Conservation (phyloP, 2,113 vertebrate species). For the Procapra przewalskii region DNA sequence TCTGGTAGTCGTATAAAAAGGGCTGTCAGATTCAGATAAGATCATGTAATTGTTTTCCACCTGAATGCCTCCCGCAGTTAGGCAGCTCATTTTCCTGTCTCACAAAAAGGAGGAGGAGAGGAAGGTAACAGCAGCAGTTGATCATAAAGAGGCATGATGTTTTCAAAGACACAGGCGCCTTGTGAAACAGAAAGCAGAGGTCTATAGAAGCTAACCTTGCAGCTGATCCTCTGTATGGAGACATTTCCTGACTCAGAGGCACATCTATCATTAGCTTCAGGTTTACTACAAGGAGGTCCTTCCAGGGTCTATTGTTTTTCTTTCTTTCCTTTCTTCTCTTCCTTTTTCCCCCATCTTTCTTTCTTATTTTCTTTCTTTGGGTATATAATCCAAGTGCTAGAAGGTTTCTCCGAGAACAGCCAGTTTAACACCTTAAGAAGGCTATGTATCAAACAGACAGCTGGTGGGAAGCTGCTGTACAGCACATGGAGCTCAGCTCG, state of each 20-base stretch:
- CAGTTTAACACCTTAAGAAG: background rate
- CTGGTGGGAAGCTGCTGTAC: background rate
- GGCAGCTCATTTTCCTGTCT: background rate
- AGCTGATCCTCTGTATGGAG: background rate
- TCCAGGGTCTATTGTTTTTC: background rate
- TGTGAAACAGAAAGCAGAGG: background rate
- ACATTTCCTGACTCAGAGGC: background rate
- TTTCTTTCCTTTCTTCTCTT: background rate
- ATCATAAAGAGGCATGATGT: background rate
- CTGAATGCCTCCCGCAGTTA: background rate
- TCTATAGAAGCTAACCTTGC: background rate
- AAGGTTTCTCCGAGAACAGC: background rate
- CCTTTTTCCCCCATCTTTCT: background rate
- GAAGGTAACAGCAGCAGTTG: background rate
- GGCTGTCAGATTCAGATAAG: background rate
- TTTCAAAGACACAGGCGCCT: background rate
- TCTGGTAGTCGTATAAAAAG: background rate
- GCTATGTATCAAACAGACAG: background rate
- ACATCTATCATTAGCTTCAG: background rate
- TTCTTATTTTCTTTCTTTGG: background rate
- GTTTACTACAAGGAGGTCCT: background rate
- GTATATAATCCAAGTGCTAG: background rate
- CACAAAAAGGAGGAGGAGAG: background rate
- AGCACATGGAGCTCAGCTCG: background rate
- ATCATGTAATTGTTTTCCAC: slow-evolving; percentile 14